Evolutionary conservation across 2,888 invertebrate species (phyloP), one percentile per base, ranked within the genome.

Genomic region (Sinotaia quadrata): DNA sequence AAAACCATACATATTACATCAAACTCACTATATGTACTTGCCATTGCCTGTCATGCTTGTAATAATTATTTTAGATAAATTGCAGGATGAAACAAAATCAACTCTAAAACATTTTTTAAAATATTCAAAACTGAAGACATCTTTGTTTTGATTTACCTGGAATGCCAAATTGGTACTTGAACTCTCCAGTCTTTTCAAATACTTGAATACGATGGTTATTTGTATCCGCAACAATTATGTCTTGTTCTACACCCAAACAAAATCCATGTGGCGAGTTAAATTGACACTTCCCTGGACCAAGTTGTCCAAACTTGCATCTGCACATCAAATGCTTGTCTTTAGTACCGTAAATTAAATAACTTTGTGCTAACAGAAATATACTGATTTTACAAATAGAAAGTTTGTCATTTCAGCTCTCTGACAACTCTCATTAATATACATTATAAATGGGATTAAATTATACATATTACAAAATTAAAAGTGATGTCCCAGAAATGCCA

Each of bases 241-340:
- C 97, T 88, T 97, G 97, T 84, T 97, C 96, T 63, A 93, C 91
- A 41, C 97, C 97, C 75, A 98, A 91, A 85, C 97, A 98, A 89
- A 98, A 98, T 56, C 97, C 97, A 89, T 98, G 97, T 0, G 97
- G 97, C 0, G 97, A 97, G 89, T 96, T 97, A 85, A 98, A 97
- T 89, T 97, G 97, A 27, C 95, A 94, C 87, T 95, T 95, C 73
- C 94, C 94, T 34, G 95, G 94, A 34, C 97, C 97, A 76, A 97
- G 91, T 81, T 95, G 95, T 15, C 97, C 97, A 89, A 97, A 97
- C 89, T 97, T 97, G 89, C 94, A 94, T 68, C 88, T 88, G 76
- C 12, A 71, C 52, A 57, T n/a, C 29, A 57, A 59, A 63, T 21
- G 21, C 21, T 36, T 29, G 29, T n/a, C n/a, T n/a, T n/a, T n/a